These are phyloP conservation scores for Heliocidaris erythrogramma DNA, from an alignment of 35 echinoderm and acorn worm genomes.

Conservation along the genomic window DNA sequence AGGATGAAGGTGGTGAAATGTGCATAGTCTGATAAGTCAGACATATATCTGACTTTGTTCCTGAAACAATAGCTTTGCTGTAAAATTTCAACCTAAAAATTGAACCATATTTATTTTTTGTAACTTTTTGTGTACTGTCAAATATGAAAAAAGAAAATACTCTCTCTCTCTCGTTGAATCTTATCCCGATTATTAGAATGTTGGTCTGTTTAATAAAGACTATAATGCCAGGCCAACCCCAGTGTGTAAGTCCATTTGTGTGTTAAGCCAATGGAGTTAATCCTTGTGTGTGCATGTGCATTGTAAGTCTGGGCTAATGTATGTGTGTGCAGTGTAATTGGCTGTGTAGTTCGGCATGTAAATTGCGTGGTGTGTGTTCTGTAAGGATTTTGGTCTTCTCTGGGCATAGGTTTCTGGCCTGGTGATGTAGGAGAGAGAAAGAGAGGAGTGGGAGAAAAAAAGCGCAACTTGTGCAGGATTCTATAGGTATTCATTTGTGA, in stretches of 20 bases:
- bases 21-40: background rate
- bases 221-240: background rate
- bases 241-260: background rate
- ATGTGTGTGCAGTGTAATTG: slow-evolving; percentile 11
- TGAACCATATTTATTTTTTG: no score
- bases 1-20: no score
- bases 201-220: background rate
- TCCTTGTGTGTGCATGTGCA: background rate
- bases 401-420: background rate
- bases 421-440: background rate
- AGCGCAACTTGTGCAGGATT: background rate
- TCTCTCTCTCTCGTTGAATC: no score
- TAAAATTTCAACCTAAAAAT: no score
- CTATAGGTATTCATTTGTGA: background rate
- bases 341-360: background rate
- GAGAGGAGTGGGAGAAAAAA: background rate
- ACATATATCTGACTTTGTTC: background rate
- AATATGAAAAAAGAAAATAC: no score
- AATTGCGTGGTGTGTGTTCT: background rate
- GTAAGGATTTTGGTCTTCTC: background rate
- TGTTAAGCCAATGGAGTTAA: slow-evolving; percentile 17
- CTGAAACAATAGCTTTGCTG: background rate
- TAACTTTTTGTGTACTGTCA: no score
- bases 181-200: no score
- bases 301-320: background rate